Evolutionary conservation across 1,140 invertebrate species (phyloP).

Genomic region (Papilio polyxenes): DNA sequence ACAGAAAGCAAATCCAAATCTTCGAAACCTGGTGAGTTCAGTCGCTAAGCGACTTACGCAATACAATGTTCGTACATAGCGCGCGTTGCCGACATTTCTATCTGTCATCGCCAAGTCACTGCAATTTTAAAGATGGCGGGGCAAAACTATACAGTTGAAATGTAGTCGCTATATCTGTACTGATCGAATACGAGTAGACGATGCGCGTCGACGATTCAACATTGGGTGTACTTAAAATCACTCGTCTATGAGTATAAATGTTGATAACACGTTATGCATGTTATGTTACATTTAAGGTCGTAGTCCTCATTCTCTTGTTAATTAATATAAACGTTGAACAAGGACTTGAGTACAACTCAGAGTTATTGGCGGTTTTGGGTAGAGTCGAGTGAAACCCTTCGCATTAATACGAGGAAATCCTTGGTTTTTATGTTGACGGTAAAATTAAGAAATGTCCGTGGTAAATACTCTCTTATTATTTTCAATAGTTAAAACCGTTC

Average conservation of each 20-base stretch:
- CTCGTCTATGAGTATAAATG: background rate
- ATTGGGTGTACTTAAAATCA: background rate
- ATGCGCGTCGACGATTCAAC: too few relatives aligned
- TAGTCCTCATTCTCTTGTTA: background rate
- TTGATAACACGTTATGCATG: background rate
- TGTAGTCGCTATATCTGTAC: too few relatives aligned
- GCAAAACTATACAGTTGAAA: too few relatives aligned
- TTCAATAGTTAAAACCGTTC: background rate
- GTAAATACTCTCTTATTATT: conserved; percentile 3
- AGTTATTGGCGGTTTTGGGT: conserved; percentile 21
- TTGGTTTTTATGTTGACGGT: conserved; percentile 1
- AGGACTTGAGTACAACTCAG: conserved; percentile 4
- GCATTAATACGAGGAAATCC: background rate
- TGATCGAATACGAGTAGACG: too few relatives aligned
- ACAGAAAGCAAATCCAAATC: too few relatives aligned
- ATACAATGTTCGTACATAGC: too few relatives aligned
- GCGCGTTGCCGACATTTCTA: too few relatives aligned
- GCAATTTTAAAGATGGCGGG: too few relatives aligned
- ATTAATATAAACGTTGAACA: conserved; percentile 13
- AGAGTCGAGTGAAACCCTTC: background rate
- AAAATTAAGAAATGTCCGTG: background rate
- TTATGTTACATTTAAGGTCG: background rate
- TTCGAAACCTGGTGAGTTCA: too few relatives aligned
- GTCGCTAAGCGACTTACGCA: too few relatives aligned
- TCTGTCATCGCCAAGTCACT: too few relatives aligned